Evolutionary conservation across 2,113 vertebrate species (phyloP), one percentile per base, ranked within the genome.

Genomic region (Zeus faber): DNA sequence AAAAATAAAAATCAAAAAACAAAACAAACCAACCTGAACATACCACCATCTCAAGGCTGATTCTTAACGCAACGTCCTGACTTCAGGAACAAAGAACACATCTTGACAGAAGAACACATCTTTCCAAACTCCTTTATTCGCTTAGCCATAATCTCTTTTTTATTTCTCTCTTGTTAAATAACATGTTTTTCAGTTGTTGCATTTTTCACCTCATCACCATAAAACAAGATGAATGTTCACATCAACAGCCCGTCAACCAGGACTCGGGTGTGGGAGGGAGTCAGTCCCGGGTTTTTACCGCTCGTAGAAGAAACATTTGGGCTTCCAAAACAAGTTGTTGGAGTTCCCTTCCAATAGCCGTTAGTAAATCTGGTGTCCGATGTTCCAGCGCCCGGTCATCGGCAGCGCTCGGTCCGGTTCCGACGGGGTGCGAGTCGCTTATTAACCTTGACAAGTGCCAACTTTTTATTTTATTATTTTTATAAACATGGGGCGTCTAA

Each of bases 161-260:
- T 72, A 65, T 69, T 66, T 73, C 62, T 52, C 64, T 47, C 67
- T 61, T 43, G 2, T 37, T 71, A 39, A 67, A 52, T 78, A 64
- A 74, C 67, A 70, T 70, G 24, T 69, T 51, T n/a, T 25, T n/a
- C 4, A 49, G 47, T 50, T 47, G 56, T 74, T 50, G 27, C 10
- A 4, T 17, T 8, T 24, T 18, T 14, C 16, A 16, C 25, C 35
- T 16, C 7, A 23, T 14, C 31, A 35, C 37, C 18, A 22, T 54
- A 1, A 50, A 29, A n/a, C 16, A 31, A 17, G n/a, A n/a, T n/a
- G n/a, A n/a, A n/a, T n/a, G n/a, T n/a, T n/a, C n/a, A n/a, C 26
- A 21, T 58, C 5, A 54, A 16, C n/a, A 10, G 43, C 7, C 31
- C 22, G n/a, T n/a, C n/a, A n/a, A 18, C 22, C n/a, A 6, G 33